These are phyloP conservation scores for Tetragnatha montana DNA, from an alignment of 2,888 invertebrate genomes.

Conservation along the genomic window DNA sequence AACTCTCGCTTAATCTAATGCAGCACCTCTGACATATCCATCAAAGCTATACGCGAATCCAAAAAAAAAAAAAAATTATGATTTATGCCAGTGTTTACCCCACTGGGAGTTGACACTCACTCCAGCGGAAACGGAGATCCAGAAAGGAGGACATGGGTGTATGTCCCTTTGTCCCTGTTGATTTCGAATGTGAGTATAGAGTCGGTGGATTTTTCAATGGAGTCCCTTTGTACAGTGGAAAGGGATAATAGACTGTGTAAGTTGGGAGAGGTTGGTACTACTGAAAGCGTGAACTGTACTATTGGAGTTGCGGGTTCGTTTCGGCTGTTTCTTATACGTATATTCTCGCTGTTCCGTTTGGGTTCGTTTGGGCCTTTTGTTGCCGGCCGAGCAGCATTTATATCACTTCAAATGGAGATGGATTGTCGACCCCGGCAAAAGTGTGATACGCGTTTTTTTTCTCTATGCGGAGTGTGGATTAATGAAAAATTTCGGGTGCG, in stretches of 20 bases:
- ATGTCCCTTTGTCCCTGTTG: not conserved
- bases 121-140: not conserved
- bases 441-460: too few relatives aligned
- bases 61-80: not conserved
- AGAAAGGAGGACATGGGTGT: not conserved
- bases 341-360: too few relatives aligned
- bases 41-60: not conserved
- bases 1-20: not conserved
- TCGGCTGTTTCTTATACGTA: too few relatives aligned
- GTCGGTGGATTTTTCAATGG: not conserved
- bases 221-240: not conserved
- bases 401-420: too few relatives aligned
- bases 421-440: too few relatives aligned
- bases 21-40: not conserved
- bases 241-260: not conserved
- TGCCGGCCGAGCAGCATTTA: too few relatives aligned
- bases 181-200: not conserved
- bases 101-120: not conserved
- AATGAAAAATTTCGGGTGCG: too few relatives aligned
- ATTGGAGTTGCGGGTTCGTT: too few relatives aligned
- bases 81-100: not conserved
- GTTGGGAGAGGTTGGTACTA: too few relatives aligned
- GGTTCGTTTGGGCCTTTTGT: too few relatives aligned
- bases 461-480: too few relatives aligned
- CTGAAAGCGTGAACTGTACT: too few relatives aligned